Evolutionary conservation across 2,113 vertebrate species (phyloP).

Genomic region (Notiomystis cincta): DNA sequence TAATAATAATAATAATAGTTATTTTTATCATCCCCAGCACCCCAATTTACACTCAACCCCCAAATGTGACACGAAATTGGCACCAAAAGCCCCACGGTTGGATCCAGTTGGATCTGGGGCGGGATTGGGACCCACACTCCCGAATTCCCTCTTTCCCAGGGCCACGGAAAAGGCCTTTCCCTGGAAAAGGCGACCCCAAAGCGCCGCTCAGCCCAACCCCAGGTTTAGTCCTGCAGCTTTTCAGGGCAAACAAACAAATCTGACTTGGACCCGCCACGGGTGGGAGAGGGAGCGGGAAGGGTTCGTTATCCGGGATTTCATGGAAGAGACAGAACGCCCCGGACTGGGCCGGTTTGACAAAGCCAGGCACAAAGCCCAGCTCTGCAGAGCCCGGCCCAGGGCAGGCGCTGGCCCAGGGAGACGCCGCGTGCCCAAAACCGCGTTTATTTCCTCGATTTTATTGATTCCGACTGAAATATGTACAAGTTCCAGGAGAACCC

Average conservation of each 20-base stretch:
- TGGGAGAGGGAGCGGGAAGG: not conserved
- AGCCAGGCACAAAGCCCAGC: not conserved
- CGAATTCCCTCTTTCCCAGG: not conserved
- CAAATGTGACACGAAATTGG: not conserved
- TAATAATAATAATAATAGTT: no score
- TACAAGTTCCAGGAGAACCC: not conserved
- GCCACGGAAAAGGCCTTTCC: not conserved
- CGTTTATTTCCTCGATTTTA: not conserved
- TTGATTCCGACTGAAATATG: not conserved
- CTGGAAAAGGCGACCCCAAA: accelerated
- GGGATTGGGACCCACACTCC: no score
- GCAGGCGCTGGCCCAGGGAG: accelerated
- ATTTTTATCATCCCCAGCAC: no score
- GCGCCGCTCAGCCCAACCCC: not conserved
- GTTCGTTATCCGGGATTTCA: not conserved
- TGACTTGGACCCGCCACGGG: not conserved
- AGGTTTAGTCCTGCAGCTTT: not conserved
- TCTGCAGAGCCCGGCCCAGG: accelerated
- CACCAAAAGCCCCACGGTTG: no score
- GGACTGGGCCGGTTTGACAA: not conserved
- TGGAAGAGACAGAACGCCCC: not conserved
- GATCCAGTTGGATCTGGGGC: no score
- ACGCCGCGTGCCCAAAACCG: accelerated
- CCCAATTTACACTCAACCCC: not conserved
- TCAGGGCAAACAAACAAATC: not conserved